Evolutionary conservation across 2,888 invertebrate genomes (phyloP), one percentile per base, ranked within the genome.

Genomic region (Helobdella robusta): DNA sequence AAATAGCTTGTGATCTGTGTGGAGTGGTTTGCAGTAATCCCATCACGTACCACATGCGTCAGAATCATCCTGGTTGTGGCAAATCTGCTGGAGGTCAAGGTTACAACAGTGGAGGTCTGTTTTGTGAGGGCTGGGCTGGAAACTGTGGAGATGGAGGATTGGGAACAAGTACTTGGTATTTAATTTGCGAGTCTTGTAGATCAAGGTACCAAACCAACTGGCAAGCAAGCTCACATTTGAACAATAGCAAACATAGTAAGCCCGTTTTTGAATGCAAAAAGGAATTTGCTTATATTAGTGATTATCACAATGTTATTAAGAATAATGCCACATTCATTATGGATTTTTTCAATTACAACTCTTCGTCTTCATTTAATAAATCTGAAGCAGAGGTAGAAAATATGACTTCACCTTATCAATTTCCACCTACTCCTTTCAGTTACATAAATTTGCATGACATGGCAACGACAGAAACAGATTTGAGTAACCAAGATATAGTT

Each of bases 301-400:
- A 20, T 35, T 62, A 50, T 62, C 32, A 46, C 32, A 32, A 32
- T 23, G 34, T 62, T 20, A 62, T 23, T 18, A 91, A 91, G 76
- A 97, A 97, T n/a, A n/a, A n/a, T 78, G 93, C 97, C 0, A 85
- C 91, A 79, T 97, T 95, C 77, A 81, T 97, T 15, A 82, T 97
- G 67, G 93, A 94, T 76, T 79, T 95, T 64, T 89, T 89, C 0
- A 89, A 90, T 69, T 85, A 88, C 0, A 54, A 5, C n/a, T n/a
- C n/a, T n/a, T n/a, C n/a, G n/a, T n/a, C n/a, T n/a, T n/a, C n/a
- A n/a, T n/a, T n/a, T n/a, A n/a, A n/a, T n/a, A n/a, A n/a, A n/a
- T n/a, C n/a, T n/a, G n/a, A n/a, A n/a, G n/a, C n/a, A n/a, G n/a
- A n/a, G n/a, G n/a, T n/a, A n/a, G n/a, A n/a, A n/a, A n/a, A n/a